Conservation (phyloP, 2,113 vertebrate genomes). For the Lamprologus callipterus region DNA sequence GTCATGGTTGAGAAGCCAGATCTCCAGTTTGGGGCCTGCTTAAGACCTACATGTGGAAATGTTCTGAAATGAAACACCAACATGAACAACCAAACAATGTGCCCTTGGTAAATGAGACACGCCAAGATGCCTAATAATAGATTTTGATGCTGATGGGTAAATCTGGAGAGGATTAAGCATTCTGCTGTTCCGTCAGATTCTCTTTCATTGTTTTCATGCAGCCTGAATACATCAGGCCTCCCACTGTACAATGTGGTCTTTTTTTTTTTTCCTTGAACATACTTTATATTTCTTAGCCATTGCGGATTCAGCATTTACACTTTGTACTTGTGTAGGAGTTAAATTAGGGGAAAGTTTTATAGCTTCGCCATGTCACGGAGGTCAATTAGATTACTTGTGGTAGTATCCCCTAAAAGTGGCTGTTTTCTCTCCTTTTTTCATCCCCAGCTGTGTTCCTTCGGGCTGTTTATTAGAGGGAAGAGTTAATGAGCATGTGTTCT, state of each 20-base stretch:
- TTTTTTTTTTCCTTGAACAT: not conserved
- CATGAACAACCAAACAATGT: constrained; percentile 40
- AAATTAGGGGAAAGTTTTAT: constrained; percentile 28
- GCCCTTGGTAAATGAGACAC: constrained; percentile 44
- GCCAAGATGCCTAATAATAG: constrained; percentile 61
- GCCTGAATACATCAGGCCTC: constrained; percentile 37
- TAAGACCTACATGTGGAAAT: constrained; percentile 34
- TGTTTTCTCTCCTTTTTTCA: constrained; percentile 1
- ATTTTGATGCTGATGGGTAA: constrained; percentile 58
- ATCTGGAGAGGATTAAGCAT: constrained; percentile 64
- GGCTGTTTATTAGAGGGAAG: constrained; percentile 12
- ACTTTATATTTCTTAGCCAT: constrained; percentile 23
- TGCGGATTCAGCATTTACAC: not conserved
- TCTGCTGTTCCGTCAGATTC: constrained; percentile 57
- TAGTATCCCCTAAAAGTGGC: constrained; percentile 42
- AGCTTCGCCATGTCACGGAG: constrained; percentile 15
- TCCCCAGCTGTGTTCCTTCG: constrained; percentile 38
- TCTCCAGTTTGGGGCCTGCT: not conserved
- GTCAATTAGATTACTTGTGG: constrained; percentile 51
- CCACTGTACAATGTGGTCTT: constrained; percentile 10
- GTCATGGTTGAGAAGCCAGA: not conserved
- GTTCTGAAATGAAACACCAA: constrained; percentile 34
- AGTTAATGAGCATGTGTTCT: constrained; percentile 32
- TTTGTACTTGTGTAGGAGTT: not conserved
- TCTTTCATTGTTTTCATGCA: constrained; percentile 42